Conservation (phyloP, 2,113 vertebrate genomes). For the Ptilonorhynchus violaceus region DNA sequence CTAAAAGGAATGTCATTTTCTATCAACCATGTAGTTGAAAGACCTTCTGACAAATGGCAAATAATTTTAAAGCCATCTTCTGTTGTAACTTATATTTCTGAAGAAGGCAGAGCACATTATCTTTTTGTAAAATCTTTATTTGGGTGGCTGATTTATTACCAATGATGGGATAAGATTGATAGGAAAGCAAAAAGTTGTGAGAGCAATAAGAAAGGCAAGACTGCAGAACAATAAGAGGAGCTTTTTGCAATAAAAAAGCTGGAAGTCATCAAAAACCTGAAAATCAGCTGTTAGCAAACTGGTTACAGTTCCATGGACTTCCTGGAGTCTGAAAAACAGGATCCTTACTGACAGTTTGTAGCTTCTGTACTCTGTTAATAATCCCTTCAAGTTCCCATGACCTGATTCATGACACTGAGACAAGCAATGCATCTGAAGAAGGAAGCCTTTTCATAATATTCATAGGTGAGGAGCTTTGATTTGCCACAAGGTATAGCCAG, state of each 20-base stretch:
- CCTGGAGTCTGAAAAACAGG: background rate
- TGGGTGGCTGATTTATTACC: background rate
- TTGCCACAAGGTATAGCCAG: background rate
- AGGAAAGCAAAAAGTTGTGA: background rate
- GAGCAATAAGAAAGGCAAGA: background rate
- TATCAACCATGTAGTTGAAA: background rate
- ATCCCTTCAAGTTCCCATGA: background rate
- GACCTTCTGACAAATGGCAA: background rate
- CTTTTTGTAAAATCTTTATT: background rate
- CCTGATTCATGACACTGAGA: background rate
- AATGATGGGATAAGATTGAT: background rate
- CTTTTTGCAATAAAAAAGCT: background rate
- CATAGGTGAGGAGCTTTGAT: background rate
- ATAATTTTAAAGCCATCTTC: background rate
- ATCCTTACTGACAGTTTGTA: background rate
- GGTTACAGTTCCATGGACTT: background rate
- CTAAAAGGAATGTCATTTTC: background rate
- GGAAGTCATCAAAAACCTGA: background rate
- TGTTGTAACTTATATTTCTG: background rate
- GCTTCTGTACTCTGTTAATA: background rate
- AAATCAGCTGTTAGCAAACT: background rate
- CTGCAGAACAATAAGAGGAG: fast-evolving
- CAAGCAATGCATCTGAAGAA: background rate
- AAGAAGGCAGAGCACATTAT: background rate
- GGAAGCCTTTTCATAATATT: background rate